phyloP scores from a whole-genome alignment of 2,888 invertebrate species.

The Calameuta filiformis region DNA sequence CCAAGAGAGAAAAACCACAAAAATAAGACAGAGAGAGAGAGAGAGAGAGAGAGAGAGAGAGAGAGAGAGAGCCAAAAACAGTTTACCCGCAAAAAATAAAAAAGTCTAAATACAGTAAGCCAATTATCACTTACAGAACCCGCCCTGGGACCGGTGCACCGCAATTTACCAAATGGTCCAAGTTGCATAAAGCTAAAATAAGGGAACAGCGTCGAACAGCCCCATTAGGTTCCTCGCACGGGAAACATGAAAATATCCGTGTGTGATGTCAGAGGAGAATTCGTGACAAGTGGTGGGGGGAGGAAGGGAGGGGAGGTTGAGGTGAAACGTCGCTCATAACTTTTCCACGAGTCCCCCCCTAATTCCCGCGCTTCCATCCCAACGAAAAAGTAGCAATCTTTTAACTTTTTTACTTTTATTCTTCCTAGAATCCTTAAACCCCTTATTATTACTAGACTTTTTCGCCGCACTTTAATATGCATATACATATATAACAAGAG shows the following conservation, averaged over 20 bases:
- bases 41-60: neutral
- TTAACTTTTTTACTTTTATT: neutral
- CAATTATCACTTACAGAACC: neutral
- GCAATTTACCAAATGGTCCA: neutral
- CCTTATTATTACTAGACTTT: neutral
- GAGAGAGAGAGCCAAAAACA: neutral
- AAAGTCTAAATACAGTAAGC: neutral
- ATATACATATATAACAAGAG: neutral
- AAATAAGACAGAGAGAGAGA: neutral
- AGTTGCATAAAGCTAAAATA: neutral
- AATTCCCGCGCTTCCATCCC: neutral
- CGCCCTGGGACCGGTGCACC: neutral
- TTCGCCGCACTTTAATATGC: neutral
- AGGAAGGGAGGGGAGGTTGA: no score
- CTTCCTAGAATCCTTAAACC: neutral
- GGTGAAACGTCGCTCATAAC: neutral
- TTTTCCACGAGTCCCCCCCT: neutral
- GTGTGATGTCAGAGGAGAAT: neutral
- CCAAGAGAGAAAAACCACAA: neutral
- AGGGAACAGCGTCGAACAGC: neutral
- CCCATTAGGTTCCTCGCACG: neutral
- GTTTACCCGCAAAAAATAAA: neutral
- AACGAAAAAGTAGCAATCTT: neutral
- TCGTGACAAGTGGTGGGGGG: no score
- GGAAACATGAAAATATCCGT: neutral